Evolutionary conservation across 2,888 invertebrate genomes (phyloP).

Genomic region (Phyllotreta striolata): DNA sequence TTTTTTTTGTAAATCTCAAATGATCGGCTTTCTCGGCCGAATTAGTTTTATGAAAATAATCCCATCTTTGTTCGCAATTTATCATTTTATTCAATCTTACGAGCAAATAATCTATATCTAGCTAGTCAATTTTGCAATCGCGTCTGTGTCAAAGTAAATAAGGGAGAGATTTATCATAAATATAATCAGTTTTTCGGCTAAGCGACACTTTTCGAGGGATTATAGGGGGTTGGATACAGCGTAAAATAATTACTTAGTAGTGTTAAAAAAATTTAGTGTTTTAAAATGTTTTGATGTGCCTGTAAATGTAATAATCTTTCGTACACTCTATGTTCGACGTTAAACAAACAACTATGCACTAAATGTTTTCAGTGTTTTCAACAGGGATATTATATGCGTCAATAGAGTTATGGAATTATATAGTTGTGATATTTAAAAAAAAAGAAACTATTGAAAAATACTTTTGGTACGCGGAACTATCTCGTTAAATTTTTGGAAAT

Average conservation of each 20-base stretch:
- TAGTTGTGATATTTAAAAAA: slow-evolving; percentile 57
- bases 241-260: slow-evolving; percentile 25
- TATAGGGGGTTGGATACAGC: slow-evolving; percentile 27
- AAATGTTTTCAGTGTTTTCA: slow-evolving; percentile 51
- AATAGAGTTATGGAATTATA: slow-evolving; percentile 54
- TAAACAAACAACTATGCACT: slow-evolving; percentile 48
- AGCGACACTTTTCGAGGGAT: background rate
- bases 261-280: slow-evolving; percentile 35
- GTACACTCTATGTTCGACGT: slow-evolving; percentile 55
- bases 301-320: slow-evolving; percentile 53
- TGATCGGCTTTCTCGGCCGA: background rate
- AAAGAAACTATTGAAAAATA: slow-evolving; percentile 44
- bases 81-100: slow-evolving; percentile 17
- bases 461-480: slow-evolving; percentile 37
- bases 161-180: slow-evolving; percentile 9
- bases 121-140: slow-evolving; percentile 30
- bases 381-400: slow-evolving; percentile 50
- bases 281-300: slow-evolving; percentile 53
- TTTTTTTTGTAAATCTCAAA: too few relatives aligned
- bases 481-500: background rate
- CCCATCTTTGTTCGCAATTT: slow-evolving; percentile 20
- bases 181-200: slow-evolving; percentile 8
- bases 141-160: slow-evolving; percentile 27
- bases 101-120: slow-evolving; percentile 24
- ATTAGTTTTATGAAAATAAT: slow-evolving; percentile 11